Percentiles rank a stretch among this genome's conserved stretches.
Evolutionary conservation across 2,113 vertebrate species (phyloP).

Genomic region (Caretta caretta): DNA sequence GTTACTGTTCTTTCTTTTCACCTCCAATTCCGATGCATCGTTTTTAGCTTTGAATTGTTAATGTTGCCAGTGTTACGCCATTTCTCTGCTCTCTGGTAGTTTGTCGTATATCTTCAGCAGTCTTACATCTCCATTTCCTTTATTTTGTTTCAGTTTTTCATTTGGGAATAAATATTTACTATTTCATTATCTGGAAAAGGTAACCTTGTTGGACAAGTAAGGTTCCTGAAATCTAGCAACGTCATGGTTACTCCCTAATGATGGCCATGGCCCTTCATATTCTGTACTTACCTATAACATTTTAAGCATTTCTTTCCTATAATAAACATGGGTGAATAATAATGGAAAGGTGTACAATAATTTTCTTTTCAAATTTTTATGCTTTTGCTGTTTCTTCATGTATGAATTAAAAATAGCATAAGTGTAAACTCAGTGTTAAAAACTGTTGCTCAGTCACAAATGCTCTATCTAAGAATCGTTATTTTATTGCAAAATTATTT

Average conservation of each 20-base stretch:
- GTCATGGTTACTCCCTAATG: background rate
- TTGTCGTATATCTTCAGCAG: background rate
- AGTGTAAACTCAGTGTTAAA: background rate
- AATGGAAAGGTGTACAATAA: background rate
- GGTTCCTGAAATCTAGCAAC: background rate
- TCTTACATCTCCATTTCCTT: background rate
- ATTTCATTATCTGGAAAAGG: background rate
- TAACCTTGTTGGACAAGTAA: background rate
- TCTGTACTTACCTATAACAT: background rate
- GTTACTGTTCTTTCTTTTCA: background rate
- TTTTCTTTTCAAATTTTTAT: background rate
- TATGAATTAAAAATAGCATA: background rate
- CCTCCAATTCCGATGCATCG: constrained; percentile 16
- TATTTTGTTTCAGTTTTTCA: background rate
- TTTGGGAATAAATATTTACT: background rate
- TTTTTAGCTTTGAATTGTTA: background rate
- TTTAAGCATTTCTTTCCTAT: background rate
- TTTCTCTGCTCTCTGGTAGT: background rate
- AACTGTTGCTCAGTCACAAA: background rate
- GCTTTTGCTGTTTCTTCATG: background rate
- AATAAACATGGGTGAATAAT: background rate
- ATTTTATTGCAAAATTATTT: background rate
- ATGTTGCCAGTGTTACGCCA: background rate
- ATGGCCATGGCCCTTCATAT: background rate
- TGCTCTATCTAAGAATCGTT: background rate